Base-by-base conservation (phyloP, 2,113 vertebrate species). In the Oreochromis tanganicae region DNA sequence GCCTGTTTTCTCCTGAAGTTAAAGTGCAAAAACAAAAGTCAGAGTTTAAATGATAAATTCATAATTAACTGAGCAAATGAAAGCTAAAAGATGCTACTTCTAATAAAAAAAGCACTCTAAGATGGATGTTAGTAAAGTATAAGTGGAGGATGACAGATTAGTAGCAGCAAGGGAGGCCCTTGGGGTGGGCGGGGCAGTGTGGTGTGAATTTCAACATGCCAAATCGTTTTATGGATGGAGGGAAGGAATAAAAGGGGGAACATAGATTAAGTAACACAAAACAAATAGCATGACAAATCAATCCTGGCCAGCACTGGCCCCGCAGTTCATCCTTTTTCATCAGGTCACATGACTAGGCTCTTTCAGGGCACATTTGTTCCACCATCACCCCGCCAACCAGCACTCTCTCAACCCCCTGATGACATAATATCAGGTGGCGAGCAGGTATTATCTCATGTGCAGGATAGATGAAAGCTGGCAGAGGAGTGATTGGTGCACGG, bases 141-240 rank as follows among this genome's bases (percentile, higher is more conserved):
- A 88, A 73, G 55, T 88, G 87, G 79, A 89, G 66, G 86, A 88
- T 89, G 88, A 84, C 75, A 5, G 80, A 85, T 84, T 19, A 89
- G 95, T 95, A 94, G 95, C 90, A 92, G 87, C 84, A 88, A 91
- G 85, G 95, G 95, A 94, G 94, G 86, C 79, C 82, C 87, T 83
- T 38, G 19, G 73, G 66, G 52, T 5, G 86, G 92, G 86, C 79
- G 66, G 93, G 94, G 93, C 94, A 93, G 95, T 95, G 95, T 95
- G 96, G 96, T 95, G 96, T 96, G 96, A 97, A 97, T 97, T 97
- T 97, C 96, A 95, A 95, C 97, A 98, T 98, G 97, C 97, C 97
- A 93, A 96, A 96, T 89, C 27, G 12, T 71, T 88, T 89, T 17
- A 95, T 96, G 96, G 95, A 96, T 95, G 91, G 83, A 94, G 88